Conservation (phyloP, 2,888 invertebrate species). For the Rotaria sp. region DNA sequence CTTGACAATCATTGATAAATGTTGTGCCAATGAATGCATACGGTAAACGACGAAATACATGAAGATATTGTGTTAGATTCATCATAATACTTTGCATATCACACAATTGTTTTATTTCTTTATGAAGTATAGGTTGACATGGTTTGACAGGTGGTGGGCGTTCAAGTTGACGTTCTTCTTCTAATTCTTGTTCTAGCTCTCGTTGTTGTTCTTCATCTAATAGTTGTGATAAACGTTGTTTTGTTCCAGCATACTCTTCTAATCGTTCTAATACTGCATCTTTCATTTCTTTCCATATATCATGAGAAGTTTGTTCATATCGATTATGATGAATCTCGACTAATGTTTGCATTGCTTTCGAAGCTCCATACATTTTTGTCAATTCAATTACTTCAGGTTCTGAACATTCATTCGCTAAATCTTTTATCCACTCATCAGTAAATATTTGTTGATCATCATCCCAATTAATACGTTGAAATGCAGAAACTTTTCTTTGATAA, state of each 20-base stretch:
- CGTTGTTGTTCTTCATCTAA: slow-evolving; percentile 7
- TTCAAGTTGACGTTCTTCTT: neutral
- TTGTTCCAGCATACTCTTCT: neutral
- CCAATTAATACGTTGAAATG: neutral
- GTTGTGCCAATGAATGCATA: no score
- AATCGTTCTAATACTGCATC: neutral
- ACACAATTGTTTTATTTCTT: neutral
- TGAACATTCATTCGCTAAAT: neutral
- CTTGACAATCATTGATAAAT: no score
- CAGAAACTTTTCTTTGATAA: neutral
- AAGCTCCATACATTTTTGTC: neutral
- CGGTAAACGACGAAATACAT: no score
- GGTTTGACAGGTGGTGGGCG: neutral
- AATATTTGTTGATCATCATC: neutral
- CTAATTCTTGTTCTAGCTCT: neutral
- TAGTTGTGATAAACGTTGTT: neutral
- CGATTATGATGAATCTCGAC: neutral
- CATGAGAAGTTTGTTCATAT: neutral
- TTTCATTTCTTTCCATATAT: neutral
- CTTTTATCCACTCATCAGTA: neutral
- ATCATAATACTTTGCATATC: no score
- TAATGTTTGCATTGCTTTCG: neutral
- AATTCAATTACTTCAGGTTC: neutral
- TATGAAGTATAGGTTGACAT: neutral
- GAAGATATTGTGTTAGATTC: no score